These are phyloP conservation scores for Microctenopoma lineatum DNA, from an alignment of 2,797 vertebrate species.

Conservation along the genomic window DNA sequence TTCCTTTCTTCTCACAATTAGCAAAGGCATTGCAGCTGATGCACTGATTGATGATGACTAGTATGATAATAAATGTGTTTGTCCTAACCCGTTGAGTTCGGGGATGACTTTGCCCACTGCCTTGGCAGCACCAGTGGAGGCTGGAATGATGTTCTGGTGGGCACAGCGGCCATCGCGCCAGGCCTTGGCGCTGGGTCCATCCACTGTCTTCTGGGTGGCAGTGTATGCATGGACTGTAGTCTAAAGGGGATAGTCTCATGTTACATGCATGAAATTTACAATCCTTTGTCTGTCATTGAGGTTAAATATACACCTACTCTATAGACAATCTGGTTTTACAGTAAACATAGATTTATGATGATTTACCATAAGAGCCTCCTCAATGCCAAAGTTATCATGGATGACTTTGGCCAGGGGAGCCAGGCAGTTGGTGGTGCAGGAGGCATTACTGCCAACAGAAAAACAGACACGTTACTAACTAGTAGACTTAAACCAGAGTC, in stretches of 20 bases:
- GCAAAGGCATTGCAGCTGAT: not conserved
- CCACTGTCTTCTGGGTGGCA: slow-evolving; percentile 94
- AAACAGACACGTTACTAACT: slow-evolving; percentile 13
- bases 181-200: slow-evolving; percentile 89
- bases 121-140: slow-evolving; percentile 92
- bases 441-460: slow-evolving; percentile 86
- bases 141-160: slow-evolving; percentile 92
- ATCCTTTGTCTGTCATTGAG: not conserved
- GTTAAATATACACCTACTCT: not conserved
- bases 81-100: slow-evolving; percentile 87
- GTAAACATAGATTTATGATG: not conserved
- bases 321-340: not conserved
- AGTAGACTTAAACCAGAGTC: not conserved
- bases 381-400: slow-evolving; percentile 89
- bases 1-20: not conserved
- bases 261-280: not conserved
- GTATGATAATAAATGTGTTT: not conserved
- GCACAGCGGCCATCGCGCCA: slow-evolving; percentile 91
- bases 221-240: slow-evolving; percentile 93
- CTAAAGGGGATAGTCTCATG: slow-evolving; percentile 60
- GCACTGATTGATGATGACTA: not conserved
- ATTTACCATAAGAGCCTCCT: slow-evolving; percentile 91
- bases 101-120: slow-evolving; percentile 93
- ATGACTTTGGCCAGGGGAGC: slow-evolving; percentile 92
- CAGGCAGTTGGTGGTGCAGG: slow-evolving; percentile 95